phyloP scores from a whole-genome alignment of 1,140 invertebrate species.

The Reticulitermes speratus region DNA sequence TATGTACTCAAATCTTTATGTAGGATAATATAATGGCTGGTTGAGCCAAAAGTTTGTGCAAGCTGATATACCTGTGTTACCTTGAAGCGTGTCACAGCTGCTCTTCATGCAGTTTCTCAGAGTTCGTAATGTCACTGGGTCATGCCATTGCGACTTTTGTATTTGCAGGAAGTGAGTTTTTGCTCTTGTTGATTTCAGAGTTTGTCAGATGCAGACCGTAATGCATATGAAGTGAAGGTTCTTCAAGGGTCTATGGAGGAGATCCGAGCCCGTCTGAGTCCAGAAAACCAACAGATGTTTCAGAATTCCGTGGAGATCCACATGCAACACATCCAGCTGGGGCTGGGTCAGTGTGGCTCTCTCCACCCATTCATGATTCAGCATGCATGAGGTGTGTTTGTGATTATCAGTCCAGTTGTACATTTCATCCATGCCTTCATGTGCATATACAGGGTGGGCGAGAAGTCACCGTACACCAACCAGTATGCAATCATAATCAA shows the following conservation, averaged over 20 bases:
- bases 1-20: no score
- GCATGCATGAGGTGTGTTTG: not conserved
- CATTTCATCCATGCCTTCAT: no score
- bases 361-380: slow-evolving; percentile 33
- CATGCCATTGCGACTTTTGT: not conserved
- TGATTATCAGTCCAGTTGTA: no score
- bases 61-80: no score
- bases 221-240: slow-evolving; percentile 89
- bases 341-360: slow-evolving; percentile 60
- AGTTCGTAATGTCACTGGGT: not conserved
- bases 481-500: no score
- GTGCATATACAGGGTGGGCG: no score
- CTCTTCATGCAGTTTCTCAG: no score
- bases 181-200: slow-evolving; percentile 56
- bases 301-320: slow-evolving; percentile 90
- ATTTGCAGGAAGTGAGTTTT: slow-evolving; percentile 8
- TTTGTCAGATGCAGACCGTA: slow-evolving; percentile 85
- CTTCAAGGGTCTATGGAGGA: slow-evolving; percentile 89
- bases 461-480: no score
- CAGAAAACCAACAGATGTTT: slow-evolving; percentile 78
- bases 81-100: no score
- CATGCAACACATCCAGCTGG: slow-evolving; percentile 88
- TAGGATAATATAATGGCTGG: no score
- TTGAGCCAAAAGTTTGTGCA: no score
- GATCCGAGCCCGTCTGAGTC: slow-evolving; percentile 76